phyloP scores from a whole-genome alignment of 2,888 invertebrate species.

The Hipparchia sbordonii region DNA sequence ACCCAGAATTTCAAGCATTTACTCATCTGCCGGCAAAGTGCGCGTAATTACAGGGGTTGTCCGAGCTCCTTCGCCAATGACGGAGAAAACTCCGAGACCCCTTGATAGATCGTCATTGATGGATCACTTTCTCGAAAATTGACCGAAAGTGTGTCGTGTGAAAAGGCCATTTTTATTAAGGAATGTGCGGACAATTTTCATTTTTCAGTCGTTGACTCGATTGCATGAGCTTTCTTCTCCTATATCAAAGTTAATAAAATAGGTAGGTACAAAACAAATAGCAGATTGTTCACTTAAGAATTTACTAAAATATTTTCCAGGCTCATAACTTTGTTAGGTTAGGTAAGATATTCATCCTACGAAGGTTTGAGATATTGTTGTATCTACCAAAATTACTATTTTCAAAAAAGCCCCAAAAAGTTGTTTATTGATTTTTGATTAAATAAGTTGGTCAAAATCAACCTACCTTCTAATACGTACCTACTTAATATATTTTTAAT shows the following conservation, averaged over 20 bases:
- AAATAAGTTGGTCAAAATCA: too few relatives aligned
- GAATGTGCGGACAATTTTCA: constrained; percentile 55
- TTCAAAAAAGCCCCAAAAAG: too few relatives aligned
- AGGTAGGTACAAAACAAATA: neutral
- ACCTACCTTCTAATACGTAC: too few relatives aligned
- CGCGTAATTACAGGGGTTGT: constrained; percentile 72
- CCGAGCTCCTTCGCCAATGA: constrained; percentile 55
- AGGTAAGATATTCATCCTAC: too few relatives aligned
- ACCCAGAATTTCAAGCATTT: constrained; percentile 78
- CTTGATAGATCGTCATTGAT: constrained; percentile 74
- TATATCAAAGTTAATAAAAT: neutral
- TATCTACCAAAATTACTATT: too few relatives aligned
- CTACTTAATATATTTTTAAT: too few relatives aligned
- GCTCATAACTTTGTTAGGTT: too few relatives aligned
- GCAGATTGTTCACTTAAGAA: too few relatives aligned
- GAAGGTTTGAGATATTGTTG: too few relatives aligned
- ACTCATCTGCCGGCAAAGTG: constrained; percentile 78
- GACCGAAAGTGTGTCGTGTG: constrained; percentile 75
- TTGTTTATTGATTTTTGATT: too few relatives aligned
- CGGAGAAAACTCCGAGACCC: constrained; percentile 66
- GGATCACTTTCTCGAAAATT: constrained; percentile 80
- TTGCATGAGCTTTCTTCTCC: constrained; percentile 6
- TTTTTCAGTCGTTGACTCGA: constrained; percentile 20
- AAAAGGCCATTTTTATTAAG: constrained; percentile 67
- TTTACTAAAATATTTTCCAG: too few relatives aligned